Conservation (phyloP, 1,140 invertebrate genomes). For the Harlomillsia oculata region DNA sequence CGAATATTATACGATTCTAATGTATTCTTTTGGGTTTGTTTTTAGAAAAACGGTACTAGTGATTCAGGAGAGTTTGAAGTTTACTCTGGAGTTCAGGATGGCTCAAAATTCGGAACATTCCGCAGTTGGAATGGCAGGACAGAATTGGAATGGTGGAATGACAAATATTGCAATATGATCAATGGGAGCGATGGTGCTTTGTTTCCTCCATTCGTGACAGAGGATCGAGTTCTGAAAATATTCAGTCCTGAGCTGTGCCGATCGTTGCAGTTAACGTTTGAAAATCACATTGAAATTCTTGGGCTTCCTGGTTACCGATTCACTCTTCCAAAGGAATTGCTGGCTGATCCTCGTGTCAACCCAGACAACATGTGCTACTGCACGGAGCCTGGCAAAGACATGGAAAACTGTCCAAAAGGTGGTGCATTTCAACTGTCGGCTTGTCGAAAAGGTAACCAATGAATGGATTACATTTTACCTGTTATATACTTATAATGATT, state of each 20-base stretch:
- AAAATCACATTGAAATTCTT: conserved; percentile 2
- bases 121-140: conserved; percentile 1
- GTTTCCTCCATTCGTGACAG: conserved; percentile 17
- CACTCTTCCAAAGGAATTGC: conserved; percentile 9
- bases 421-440: conserved; percentile 16
- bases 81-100: conserved; percentile 1
- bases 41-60: conserved; percentile 11
- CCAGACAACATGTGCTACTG: conserved; percentile 19
- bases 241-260: conserved; percentile 27
- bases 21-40: not conserved
- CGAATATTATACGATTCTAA: not conserved
- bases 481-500: too few species aligned
- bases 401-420: conserved; percentile 1
- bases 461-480: too few species aligned
- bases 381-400: conserved; percentile 3
- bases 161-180: conserved; percentile 8
- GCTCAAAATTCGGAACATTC: conserved; percentile 7
- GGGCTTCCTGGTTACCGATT: conserved; percentile 21
- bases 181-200: conserved; percentile 21
- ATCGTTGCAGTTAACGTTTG: conserved; percentile 16
- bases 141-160: conserved; percentile 12
- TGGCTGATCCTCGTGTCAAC: conserved; percentile 13
- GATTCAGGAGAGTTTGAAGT: conserved; percentile 13
- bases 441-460: conserved; percentile 16
- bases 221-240: conserved; percentile 4